Base-by-base conservation (phyloP, 2,797 vertebrate species). In the Notolabrus celidotus region DNA sequence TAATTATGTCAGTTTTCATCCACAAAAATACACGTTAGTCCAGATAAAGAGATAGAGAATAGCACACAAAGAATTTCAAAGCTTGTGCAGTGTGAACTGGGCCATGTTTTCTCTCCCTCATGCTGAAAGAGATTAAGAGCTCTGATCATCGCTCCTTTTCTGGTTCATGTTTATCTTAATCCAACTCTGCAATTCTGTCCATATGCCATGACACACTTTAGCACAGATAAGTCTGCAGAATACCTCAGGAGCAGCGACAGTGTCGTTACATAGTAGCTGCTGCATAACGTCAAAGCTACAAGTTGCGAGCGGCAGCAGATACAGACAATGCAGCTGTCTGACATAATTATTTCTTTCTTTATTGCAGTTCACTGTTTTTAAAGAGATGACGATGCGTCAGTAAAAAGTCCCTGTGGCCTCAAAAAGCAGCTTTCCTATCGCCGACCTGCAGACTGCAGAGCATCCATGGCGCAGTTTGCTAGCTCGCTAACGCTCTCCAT, bases 401-500 rank as follows among this genome's bases (percentile, higher is more conserved):
- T 52, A 3, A 2, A 12, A 53, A 6, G 12, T 12, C 1, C 1
- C 9, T 47, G 4, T 25, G 45, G 4, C 39, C 22, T 27, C 5
- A 8, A 10, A 10, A 8, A 36, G 38, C 27, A n/a, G 15, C 27
- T 71, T 1, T 52, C 5, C 23, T 27, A 0, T n/a, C 10, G 45
- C 10, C 9, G 10, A 7, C 10, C 14, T 3, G 23, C 27, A 25
- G 12, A 11, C 47, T 19, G 77, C 81, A 53, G 67, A 54, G 73
- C 81, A 50, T 82, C 74, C 83, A 78, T 89, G 87, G 82, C 90
- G 91, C 90, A 91, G 80, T 87, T 77, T 23, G 76, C 76, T 76
- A 75, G 71, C 79, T 3, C 38, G 88, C 88, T 86, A 77, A 78
- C 1, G 31, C 42, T 62, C 64, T 51, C 27, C 82, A 61, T 80